Base-by-base conservation (phyloP, 2,113 vertebrate species). In the Gulo gulo region DNA sequence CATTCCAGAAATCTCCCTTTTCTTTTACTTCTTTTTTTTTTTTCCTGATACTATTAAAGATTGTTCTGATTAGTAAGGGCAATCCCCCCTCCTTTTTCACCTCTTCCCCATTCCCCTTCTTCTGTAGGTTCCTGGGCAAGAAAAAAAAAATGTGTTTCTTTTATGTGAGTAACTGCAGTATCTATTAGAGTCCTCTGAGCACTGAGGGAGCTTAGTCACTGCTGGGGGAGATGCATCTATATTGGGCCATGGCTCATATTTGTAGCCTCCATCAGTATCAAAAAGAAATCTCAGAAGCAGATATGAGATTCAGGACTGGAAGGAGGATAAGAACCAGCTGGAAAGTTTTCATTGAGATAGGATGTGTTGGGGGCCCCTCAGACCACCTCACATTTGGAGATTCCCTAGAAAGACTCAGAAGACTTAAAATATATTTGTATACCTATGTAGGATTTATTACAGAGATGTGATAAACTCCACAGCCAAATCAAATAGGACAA, bases 121-220 rank as follows among this genome's bases (percentile, higher is more conserved):
- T 91, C 50, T 80, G 26, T 78, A 71, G n/a, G 31, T 39, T 81
- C 39, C 50, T 63, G 13, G 34, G 45, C 13, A 76, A 36, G 23
- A 80, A 34, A 57, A 57, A 57, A 81, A 87, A 31, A 42, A 18
- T 11, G 10, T 52, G 18, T 91, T 89, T 90, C 50, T 84, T 95
- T 57, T 76, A 20, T 24, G n/a, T 94, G 97, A 94, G 85, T 95
- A 94, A 96, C 39, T 79, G 7, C 42, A 73, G 29, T 61, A 31
- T 78, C 94, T 91, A 78, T 79, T 87, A 91, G 45, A 84, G 57
- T 89, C 74, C 91, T 87, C 73, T 15, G 63, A 84, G 31, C 0
- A 4, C 45, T 39, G 42, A 31, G 50, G 52, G 80, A 63, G 45
- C 76, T 97, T 94, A 94, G 92, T 97, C 95, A 96, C 59, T 21